Conservation (phyloP, 2,888 invertebrate genomes). For the Pardosa pseudoannulata region DNA sequence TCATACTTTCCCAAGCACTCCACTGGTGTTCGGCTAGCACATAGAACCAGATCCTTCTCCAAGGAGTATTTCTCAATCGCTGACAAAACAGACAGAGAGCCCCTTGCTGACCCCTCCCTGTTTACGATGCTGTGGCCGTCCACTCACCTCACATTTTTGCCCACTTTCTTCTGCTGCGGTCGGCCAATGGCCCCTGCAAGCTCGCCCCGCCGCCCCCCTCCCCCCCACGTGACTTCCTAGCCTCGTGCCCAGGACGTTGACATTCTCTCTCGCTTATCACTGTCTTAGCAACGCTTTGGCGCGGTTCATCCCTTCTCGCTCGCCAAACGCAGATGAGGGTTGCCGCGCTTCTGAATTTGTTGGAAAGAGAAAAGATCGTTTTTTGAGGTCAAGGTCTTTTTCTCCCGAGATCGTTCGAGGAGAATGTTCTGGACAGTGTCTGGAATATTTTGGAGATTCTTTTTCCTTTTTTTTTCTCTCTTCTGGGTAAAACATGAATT, state of each 20-base stretch:
- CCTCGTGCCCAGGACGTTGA: slow-evolving; percentile 70
- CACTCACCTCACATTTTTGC: slow-evolving; percentile 16
- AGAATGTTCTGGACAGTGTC: neutral
- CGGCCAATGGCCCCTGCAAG: neutral
- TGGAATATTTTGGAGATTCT: no score
- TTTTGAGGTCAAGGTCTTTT: slow-evolving; percentile 67
- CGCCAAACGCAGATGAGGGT: slow-evolving; percentile 5
- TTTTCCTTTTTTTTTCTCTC: no score
- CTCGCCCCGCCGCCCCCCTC: neutral
- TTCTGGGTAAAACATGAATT: no score
- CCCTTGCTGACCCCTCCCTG: no score
- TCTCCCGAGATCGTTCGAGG: neutral
- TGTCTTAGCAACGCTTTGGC: neutral
- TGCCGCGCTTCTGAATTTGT: slow-evolving; percentile 34
- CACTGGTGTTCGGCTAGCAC: no score
- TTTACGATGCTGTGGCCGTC: neutral
- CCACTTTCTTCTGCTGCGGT: neutral
- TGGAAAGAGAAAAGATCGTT: slow-evolving; percentile 34
- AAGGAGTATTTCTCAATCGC: no score
- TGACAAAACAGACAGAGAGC: no score
- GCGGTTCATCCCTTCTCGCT: neutral
- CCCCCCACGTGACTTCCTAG: slow-evolving; percentile 66
- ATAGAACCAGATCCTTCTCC: no score
- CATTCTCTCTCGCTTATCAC: slow-evolving; percentile 29
- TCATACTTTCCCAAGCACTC: no score